A percentile compares a stretch with the other conserved stretches of the same genome.
Evolutionary conservation across 92 coral and sea anemone genomes (phyloP).

Genomic region (Heteractis magnifica): DNA sequence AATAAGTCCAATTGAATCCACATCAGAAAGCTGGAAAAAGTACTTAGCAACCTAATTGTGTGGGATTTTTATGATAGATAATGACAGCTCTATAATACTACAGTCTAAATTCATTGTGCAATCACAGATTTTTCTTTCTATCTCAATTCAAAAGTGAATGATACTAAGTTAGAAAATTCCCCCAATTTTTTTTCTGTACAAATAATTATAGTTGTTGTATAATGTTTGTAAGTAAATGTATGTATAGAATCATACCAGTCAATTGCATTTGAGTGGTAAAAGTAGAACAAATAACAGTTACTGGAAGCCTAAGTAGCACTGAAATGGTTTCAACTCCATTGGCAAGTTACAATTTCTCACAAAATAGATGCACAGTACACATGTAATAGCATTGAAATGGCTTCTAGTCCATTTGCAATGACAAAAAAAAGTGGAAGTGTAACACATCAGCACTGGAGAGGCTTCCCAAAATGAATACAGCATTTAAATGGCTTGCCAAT

Average conservation of each 20-base stretch:
- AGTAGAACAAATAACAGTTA: not conserved
- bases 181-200: not conserved
- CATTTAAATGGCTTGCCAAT: too few relatives aligned
- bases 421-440: too few relatives aligned
- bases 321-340: too few relatives aligned
- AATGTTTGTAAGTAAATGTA: not conserved
- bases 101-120: too few relatives aligned
- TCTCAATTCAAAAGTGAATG: not conserved
- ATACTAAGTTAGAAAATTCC: not conserved
- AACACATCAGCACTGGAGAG: too few relatives aligned
- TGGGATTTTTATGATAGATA: too few relatives aligned
- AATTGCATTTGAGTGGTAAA: not conserved
- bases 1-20: too few relatives aligned
- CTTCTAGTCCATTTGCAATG: not conserved
- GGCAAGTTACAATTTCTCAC: not conserved
- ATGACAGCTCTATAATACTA: too few relatives aligned
- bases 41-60: too few relatives aligned
- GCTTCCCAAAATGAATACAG: too few relatives aligned
- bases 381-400: not conserved
- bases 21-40: too few relatives aligned
- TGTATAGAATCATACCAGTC: not conserved
- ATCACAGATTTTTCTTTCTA: not conserved
- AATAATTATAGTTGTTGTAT: not conserved
- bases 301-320: too few relatives aligned
- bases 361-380: not conserved